A percentile compares a stretch with the other conserved stretches of the same genome.
Conservation (phyloP, 2,113 vertebrate species). For the Setophaga kirtlandii region DNA sequence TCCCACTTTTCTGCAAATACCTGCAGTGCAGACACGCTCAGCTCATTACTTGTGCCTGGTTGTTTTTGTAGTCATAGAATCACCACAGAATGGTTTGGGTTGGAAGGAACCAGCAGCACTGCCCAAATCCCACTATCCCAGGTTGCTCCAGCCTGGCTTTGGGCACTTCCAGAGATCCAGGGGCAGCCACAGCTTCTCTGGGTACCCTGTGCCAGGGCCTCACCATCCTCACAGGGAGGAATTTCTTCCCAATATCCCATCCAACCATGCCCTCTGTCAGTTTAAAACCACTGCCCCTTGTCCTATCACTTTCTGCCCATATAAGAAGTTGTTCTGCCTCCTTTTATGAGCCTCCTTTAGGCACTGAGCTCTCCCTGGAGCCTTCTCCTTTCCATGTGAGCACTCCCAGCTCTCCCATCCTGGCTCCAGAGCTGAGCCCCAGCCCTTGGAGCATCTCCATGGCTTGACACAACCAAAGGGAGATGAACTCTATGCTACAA, state of each 20-base stretch:
- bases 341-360: neutral
- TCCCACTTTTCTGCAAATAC: neutral
- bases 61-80: neutral
- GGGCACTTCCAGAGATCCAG: neutral
- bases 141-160: neutral
- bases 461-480: neutral
- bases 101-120: neutral
- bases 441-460: neutral
- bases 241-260: neutral
- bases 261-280: neutral
- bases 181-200: neutral
- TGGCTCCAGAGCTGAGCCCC: neutral
- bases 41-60: neutral
- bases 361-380: rapidly evolving
- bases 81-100: neutral
- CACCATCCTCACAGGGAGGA: neutral
- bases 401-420: neutral
- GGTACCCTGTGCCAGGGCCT: neutral
- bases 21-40: neutral
- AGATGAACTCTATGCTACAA: neutral
- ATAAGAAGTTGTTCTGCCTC: neutral
- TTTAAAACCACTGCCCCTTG: neutral
- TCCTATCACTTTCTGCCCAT: neutral
- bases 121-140: neutral
- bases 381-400: neutral